Conservation (phyloP, 2,113 vertebrate genomes). For the Carollia perspicillata region DNA sequence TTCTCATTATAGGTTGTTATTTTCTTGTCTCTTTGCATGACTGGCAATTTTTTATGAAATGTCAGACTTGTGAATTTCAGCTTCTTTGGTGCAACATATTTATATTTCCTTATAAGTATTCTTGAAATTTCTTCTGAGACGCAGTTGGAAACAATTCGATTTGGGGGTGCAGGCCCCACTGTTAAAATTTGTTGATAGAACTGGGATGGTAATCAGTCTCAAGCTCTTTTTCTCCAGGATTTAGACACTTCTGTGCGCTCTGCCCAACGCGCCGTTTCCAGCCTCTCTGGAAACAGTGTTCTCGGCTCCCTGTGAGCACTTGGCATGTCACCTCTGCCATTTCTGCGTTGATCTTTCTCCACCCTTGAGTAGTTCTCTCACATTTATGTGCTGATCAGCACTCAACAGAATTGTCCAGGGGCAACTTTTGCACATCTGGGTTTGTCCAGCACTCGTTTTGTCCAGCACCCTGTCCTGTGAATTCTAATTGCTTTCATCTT, state of each 20-base stretch:
- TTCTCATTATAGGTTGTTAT: not conserved
- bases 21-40: not conserved
- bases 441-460: not conserved
- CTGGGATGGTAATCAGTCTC: not conserved
- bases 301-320: not conserved
- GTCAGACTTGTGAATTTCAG: not conserved
- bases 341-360: not conserved
- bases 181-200: not conserved
- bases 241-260: not conserved
- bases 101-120: not conserved
- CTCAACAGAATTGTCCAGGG: not conserved
- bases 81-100: not conserved
- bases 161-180: not conserved
- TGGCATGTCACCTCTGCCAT: not conserved
- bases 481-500: not conserved
- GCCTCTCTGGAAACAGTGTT: not conserved
- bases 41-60: not conserved
- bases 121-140: not conserved
- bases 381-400: not conserved
- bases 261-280: accelerated
- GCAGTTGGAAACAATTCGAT: not conserved
- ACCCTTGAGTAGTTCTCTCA: not conserved
- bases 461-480: not conserved
- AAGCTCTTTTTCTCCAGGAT: not conserved
- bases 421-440: not conserved